phyloP scores from a whole-genome alignment of 2,113 vertebrate species.

The Charina bottae region DNA sequence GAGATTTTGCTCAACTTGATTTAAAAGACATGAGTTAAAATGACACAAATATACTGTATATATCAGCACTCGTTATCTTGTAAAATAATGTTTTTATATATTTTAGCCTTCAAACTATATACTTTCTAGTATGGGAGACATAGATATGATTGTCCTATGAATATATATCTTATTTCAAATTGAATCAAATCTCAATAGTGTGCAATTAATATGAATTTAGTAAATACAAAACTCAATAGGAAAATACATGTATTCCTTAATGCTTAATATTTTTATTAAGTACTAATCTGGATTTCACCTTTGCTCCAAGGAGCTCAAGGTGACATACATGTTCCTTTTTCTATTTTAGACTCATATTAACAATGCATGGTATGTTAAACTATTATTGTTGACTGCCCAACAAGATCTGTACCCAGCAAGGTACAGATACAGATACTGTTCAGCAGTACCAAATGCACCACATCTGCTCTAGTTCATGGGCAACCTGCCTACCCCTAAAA shows the following conservation, averaged over 20 bases:
- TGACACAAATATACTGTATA: background rate
- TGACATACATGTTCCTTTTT: background rate
- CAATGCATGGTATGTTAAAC: background rate
- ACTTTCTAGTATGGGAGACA: background rate
- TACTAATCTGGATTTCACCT: background rate
- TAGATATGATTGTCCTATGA: background rate
- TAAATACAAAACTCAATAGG: background rate
- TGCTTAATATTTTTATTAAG: background rate
- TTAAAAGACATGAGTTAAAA: background rate
- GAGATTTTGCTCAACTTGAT: background rate
- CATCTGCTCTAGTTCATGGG: no score
- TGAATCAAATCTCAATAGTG: accelerated
- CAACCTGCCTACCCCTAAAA: no score
- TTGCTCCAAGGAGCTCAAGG: background rate
- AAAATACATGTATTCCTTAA: background rate
- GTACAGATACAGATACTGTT: background rate
- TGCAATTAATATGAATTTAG: background rate
- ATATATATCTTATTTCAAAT: background rate
- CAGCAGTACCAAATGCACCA: background rate
- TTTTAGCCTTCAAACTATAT: background rate
- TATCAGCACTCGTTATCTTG: background rate
- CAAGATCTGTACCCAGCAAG: background rate
- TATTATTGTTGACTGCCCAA: background rate
- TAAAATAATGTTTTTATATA: background rate
- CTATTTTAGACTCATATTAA: background rate